Percentiles rank a stretch among this genome's conserved stretches.
These are phyloP conservation scores for Palythoa caribaeorum DNA, from an alignment of 92 coral and sea anemone species.

Conservation along the genomic window DNA sequence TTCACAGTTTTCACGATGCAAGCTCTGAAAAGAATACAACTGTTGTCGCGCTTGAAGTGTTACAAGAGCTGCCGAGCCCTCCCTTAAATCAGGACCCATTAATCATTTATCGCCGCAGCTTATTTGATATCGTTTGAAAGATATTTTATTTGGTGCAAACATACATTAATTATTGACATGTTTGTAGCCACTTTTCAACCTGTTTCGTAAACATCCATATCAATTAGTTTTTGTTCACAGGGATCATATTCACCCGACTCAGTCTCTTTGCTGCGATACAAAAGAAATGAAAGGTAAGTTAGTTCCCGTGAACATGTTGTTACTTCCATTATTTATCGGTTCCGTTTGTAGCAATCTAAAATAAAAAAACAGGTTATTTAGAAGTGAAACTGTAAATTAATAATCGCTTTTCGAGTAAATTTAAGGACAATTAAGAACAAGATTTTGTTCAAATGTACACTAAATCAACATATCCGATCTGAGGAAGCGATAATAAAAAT, in stretches of 20 bases:
- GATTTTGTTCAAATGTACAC: conserved; percentile 18
- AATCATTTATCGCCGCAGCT: conserved; percentile 48
- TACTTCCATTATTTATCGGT: conserved; percentile 27
- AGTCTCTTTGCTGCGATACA: conserved; percentile 26
- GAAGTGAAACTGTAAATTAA: neutral
- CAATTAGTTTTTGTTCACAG: conserved; percentile 28
- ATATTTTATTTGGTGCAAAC: conserved; percentile 50
- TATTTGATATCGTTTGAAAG: conserved; percentile 56
- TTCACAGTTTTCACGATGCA: neutral
- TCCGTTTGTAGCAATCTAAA: neutral
- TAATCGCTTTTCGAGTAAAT: conserved; percentile 9
- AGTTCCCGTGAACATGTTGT: conserved; percentile 24
- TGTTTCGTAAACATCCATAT: conserved; percentile 45
- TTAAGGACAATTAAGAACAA: conserved; percentile 7
- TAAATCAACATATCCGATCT: conserved; percentile 24
- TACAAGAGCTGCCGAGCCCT: conserved; percentile 22
- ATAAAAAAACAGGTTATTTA: conserved; percentile 31
- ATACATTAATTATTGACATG: conserved; percentile 46
- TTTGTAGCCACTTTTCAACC: conserved; percentile 54
- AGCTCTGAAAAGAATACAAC: conserved; percentile 30
- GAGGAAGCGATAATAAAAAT: conserved; percentile 24
- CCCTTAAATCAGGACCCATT: conserved; percentile 47
- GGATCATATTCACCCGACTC: conserved; percentile 29
- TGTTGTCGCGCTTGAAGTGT: conserved; percentile 42
- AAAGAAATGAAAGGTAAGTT: conserved; percentile 32